Evolutionary conservation across 2,113 vertebrate genomes (phyloP), one percentile per base, ranked within the genome.

Genomic region (human (Homo sapiens)): DNA sequence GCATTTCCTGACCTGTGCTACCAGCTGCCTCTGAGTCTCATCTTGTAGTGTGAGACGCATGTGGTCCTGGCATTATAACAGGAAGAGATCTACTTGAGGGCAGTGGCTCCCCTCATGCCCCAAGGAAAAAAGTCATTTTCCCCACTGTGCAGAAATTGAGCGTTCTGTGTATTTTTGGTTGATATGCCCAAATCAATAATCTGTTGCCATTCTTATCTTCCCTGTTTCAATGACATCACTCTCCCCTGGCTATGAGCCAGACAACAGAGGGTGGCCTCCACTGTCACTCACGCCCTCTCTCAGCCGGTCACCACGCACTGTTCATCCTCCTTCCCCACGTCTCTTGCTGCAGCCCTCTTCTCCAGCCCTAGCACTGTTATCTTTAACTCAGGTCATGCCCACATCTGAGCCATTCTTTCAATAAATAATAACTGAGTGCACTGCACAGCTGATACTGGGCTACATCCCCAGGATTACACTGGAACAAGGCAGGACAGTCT

Each of bases 41-140:
- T 35, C 57, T 30, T 55, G 5, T 5, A 5, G 22, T 4, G 23
- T 55, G 9, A 18, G 40, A 20, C 3, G 1, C 52, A 0, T 12
- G 45, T 25, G 45, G n/a, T 40, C 43, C 22, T 17, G 17, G 32
- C 57, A 52, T 66, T 68, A 66, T 43, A 55, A 61, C n/a, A 68
- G 23, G 52, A 40, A 84, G 30, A 61, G 52, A 70, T 32, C 32
- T 16, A 43, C 72, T 78, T 32, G 17, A 50, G 68, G 2, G 1
- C 52, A 32, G 45, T 14, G n/a, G 75, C 48, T 17, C 8, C 57
- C 23, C 22, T 35, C 45, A n/a, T 64, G 45, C 45, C 83, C 32
- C 61, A 32, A 86, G 1, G 38, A 30, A 48, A 64, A 50, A 92
- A 73, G 35, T 8, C 32, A 30, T 91, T 12, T 10, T 5, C 11